Conservation (phyloP, 2,113 vertebrate genomes). For the Propithecus coquereli region DNA sequence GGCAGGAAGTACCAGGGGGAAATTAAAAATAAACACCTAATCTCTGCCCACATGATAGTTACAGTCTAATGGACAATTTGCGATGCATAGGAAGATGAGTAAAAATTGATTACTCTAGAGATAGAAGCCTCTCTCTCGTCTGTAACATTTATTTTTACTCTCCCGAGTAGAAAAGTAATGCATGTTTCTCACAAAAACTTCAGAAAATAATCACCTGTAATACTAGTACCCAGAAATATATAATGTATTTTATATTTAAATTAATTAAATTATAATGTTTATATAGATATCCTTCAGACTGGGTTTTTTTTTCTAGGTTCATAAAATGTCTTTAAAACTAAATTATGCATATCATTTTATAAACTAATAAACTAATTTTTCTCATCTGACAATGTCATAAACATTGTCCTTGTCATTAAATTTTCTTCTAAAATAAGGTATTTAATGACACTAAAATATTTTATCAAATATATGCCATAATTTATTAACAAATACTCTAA, state of each 20-base stretch:
- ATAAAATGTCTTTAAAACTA: constrained; percentile 46
- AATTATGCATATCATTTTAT: not conserved
- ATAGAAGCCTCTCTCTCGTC: not conserved
- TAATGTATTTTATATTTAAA: not conserved
- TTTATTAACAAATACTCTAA: constrained; percentile 8
- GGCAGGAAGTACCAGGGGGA: constrained; percentile 31
- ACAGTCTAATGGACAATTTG: constrained; percentile 53
- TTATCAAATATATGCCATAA: not conserved
- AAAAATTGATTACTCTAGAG: constrained; percentile 51
- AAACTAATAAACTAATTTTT: constrained; percentile 31
- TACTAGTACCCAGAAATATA: not conserved
- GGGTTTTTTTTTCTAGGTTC: not conserved
- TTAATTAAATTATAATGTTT: not conserved
- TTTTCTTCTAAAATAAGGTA: not conserved
- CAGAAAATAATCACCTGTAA: constrained; percentile 23
- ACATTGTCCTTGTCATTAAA: not conserved
- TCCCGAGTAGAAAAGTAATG: constrained; percentile 14
- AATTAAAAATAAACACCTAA: constrained; percentile 27
- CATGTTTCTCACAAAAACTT: constrained; percentile 34
- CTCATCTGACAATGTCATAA: constrained; percentile 6
- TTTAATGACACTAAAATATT: constrained; percentile 16
- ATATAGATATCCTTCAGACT: constrained; percentile 11
- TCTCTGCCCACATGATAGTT: constrained; percentile 58
- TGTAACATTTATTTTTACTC: not conserved
- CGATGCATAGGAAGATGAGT: constrained; percentile 8